Conservation (phyloP, 1,140 invertebrate genomes). For the Zelostemma sp. region DNA sequence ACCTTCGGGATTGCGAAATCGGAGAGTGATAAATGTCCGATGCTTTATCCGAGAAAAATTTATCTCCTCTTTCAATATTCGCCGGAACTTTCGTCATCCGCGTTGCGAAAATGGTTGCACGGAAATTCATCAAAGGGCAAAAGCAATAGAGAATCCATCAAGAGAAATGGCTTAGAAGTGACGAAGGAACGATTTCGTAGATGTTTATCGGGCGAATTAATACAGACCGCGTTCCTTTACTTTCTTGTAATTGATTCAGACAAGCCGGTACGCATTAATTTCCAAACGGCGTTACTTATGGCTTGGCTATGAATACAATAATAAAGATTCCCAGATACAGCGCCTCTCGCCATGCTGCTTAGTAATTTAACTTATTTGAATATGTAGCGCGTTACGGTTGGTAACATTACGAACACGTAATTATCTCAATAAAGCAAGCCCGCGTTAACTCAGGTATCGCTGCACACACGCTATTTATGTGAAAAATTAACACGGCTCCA, state of each 20-base stretch:
- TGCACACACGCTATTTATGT: conserved; percentile 30
- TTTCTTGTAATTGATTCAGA: conserved; percentile 38
- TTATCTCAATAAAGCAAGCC: conserved; percentile 44
- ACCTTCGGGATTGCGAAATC: conserved; percentile 34
- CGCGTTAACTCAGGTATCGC: conserved; percentile 30
- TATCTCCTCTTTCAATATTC: too few species aligned
- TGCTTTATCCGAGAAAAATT: too few species aligned
- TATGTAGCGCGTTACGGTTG: conserved; percentile 47
- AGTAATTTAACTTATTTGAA: conserved; percentile 56
- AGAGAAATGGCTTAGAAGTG: background rate
- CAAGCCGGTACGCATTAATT: conserved; percentile 43
- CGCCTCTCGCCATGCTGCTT: conserved; percentile 16
- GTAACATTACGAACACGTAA: conserved; percentile 37
- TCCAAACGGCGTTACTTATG: conserved; percentile 34
- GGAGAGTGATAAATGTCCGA: too few species aligned
- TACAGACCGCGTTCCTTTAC: conserved; percentile 20
- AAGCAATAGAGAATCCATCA: too few species aligned
- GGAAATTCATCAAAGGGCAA: too few species aligned
- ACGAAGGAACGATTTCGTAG: conserved; percentile 16
- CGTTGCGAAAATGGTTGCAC: too few species aligned
- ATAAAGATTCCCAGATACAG: conserved; percentile 48
- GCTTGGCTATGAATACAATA: conserved; percentile 39
- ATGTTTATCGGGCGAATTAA: conserved; percentile 29
- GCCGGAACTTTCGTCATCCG: too few species aligned
- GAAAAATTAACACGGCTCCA: conserved; percentile 44